phyloP scores from a whole-genome alignment of 23 tunicate genomes.

The Clavelina lepadiformis region DNA sequence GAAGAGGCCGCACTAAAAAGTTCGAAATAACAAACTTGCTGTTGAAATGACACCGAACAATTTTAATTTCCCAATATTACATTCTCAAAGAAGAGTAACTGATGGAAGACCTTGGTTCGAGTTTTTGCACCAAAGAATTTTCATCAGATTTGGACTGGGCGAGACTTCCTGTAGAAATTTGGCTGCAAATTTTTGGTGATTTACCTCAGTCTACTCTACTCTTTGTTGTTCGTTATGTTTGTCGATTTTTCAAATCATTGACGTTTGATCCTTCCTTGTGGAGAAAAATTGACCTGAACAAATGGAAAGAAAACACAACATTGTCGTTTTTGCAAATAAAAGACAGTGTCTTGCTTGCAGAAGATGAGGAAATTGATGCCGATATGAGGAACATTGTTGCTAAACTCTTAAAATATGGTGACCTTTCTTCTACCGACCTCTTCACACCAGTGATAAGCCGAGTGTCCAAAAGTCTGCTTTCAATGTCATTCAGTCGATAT shows the following conservation, averaged over 20 bases:
- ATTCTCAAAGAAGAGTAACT: too few species aligned
- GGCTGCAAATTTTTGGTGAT: background rate
- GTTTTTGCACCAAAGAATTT: background rate
- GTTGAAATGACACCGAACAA: too few species aligned
- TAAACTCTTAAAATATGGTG: background rate
- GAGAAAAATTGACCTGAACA: background rate
- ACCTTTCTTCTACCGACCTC: background rate
- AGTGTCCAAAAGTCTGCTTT: background rate
- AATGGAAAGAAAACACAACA: background rate
- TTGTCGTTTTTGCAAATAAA: too few species aligned
- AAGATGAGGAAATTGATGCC: background rate
- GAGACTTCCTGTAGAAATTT: background rate
- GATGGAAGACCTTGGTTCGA: background rate
- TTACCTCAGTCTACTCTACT: background rate
- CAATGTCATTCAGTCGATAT: background rate
- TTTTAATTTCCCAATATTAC: too few species aligned
- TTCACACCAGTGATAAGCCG: background rate
- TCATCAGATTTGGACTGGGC: background rate
- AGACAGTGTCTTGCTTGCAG: background rate
- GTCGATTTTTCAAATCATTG: background rate
- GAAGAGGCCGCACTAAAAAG: too few species aligned
- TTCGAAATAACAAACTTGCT: too few species aligned
- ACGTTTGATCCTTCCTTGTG: background rate
- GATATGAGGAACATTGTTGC: background rate
- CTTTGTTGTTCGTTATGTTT: background rate